Evolutionary conservation across 1,140 invertebrate genomes (phyloP).

Genomic region (Oedothorax gibbosus): DNA sequence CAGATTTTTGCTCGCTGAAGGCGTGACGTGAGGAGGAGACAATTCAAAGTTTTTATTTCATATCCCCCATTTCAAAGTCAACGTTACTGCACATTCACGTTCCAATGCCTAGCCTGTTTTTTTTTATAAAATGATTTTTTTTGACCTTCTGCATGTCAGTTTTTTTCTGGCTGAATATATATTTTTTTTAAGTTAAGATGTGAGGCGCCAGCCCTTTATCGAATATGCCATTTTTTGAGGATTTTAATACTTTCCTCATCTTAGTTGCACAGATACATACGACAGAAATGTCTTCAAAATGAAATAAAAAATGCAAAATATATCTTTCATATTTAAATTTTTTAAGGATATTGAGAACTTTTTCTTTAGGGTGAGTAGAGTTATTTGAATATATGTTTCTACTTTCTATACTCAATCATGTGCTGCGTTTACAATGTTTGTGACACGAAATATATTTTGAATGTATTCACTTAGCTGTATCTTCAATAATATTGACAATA

Average conservation of each 20-base stretch:
- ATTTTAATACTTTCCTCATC: conserved; percentile 37
- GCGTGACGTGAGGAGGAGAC: conserved; percentile 48
- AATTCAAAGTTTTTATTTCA: neutral
- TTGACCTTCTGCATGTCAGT: conserved; percentile 9
- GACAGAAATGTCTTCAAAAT: no score
- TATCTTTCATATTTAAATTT: no score
- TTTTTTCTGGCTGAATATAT: neutral
- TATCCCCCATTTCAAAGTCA: neutral
- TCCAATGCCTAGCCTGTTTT: neutral
- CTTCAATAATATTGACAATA: no score
- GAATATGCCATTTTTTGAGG: conserved; percentile 31
- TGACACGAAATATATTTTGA: no score
- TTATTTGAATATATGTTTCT: no score
- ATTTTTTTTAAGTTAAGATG: neutral
- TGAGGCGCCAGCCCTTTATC: neutral
- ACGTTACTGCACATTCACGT: conserved; percentile 19
- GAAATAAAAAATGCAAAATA: no score
- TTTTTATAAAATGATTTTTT: conserved; percentile 4
- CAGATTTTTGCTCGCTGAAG: conserved; percentile 49
- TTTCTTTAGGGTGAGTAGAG: no score
- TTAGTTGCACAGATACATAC: no score
- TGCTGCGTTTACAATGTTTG: no score
- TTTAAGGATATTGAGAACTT: no score
- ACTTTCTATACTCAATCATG: no score
- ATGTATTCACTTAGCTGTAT: no score